These are phyloP conservation scores for Platyrinchus mystaceus DNA, from an alignment of 2,797 vertebrate genomes.

Conservation along the genomic window DNA sequence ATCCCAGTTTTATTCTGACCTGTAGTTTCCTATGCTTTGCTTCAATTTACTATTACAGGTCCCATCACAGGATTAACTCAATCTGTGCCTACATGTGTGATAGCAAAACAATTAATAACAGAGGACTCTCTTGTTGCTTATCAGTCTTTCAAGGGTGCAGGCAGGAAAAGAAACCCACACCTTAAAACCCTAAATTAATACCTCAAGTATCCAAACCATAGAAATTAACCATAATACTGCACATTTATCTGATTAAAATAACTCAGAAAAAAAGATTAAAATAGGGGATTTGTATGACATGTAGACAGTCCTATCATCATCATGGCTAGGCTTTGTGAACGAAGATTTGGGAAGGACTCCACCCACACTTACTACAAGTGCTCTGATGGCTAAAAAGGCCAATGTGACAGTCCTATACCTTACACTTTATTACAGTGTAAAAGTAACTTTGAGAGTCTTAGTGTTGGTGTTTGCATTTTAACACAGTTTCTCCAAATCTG, in stretches of 20 bases:
- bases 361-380: too few species aligned
- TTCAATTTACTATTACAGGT: not conserved
- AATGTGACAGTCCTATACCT: not conserved
- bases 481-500: not conserved
- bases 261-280: not conserved
- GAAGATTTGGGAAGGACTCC: too few species aligned
- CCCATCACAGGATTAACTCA: not conserved
- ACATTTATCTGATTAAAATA: not conserved
- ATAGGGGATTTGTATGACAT: not conserved
- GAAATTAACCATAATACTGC: not conserved
- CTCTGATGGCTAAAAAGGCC: too few species aligned
- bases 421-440: not conserved
- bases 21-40: not conserved
- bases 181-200: not conserved
- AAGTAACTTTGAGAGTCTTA: not conserved
- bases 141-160: not conserved
- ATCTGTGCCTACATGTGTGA: not conserved
- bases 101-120: not conserved
- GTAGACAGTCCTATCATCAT: not conserved
- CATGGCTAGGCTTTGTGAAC: too few species aligned
- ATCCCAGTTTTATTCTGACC: not conserved
- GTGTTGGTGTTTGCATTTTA: not conserved
- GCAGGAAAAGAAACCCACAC: fast-evolving
- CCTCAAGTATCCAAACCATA: not conserved
- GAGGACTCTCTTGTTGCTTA: not conserved